Evolutionary conservation across 2,113 vertebrate genomes (phyloP).

Genomic region (Corythornis cristatus): DNA sequence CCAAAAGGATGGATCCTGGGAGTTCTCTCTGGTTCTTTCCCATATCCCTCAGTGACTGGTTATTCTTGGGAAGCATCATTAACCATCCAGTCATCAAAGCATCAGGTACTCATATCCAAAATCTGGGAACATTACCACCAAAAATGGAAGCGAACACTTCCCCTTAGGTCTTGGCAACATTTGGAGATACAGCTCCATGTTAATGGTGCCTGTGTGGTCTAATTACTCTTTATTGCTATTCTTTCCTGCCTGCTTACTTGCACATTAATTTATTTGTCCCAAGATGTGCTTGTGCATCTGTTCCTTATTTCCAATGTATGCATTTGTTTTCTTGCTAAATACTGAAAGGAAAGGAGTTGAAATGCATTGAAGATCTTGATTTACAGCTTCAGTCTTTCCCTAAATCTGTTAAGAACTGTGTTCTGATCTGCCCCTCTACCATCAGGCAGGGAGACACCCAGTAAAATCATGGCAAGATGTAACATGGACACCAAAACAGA

Average conservation of each 20-base stretch:
- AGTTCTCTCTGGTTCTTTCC: background rate
- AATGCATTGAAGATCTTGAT: constrained; percentile 53
- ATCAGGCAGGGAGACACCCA: background rate
- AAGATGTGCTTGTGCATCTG: background rate
- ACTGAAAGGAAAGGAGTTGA: constrained; percentile 31
- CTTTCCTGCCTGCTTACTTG: background rate
- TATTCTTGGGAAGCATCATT: background rate
- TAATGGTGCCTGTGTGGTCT: constrained; percentile 50
- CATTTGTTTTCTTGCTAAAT: constrained; percentile 44
- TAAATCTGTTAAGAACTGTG: constrained; percentile 1
- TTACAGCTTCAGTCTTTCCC: constrained; percentile 30
- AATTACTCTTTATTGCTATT: background rate
- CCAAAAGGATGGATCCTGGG: background rate
- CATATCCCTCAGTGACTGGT: background rate
- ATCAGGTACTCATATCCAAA: background rate
- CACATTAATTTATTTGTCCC: constrained; percentile 30
- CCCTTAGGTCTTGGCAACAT: background rate
- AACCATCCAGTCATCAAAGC: background rate
- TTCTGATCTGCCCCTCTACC: background rate
- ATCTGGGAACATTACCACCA: rapidly evolving
- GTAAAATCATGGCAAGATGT: background rate
- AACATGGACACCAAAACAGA: background rate
- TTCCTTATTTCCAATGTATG: constrained; percentile 61
- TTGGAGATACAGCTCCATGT: background rate
- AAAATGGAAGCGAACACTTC: background rate